Conservation (phyloP, 2,888 invertebrate species). For the Drosophila suboccidentalis region DNA sequence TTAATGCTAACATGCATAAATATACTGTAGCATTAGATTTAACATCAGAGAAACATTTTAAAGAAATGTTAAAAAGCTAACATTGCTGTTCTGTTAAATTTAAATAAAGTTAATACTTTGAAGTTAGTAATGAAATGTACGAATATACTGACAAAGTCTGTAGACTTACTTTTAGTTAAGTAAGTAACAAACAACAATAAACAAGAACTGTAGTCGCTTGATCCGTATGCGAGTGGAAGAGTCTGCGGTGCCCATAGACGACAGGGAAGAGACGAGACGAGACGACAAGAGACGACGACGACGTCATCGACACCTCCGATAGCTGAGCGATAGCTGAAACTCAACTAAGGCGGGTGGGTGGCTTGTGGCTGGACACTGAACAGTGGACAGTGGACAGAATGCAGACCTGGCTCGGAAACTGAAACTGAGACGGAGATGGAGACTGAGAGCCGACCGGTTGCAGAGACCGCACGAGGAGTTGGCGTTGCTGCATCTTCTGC, state of each 20-base stretch:
- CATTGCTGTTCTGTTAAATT: neutral
- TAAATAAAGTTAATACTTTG: neutral
- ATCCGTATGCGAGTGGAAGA: slow-evolving; percentile 26
- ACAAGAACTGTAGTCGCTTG: slow-evolving; percentile 40
- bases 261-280: slow-evolving; percentile 30
- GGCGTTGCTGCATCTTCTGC: slow-evolving; percentile 56
- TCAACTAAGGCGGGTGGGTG: slow-evolving; percentile 66
- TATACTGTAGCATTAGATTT: neutral
- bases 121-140: neutral
- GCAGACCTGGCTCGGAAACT: slow-evolving; percentile 7
- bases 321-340: slow-evolving; percentile 65
- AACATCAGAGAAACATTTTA: neutral
- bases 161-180: slow-evolving; percentile 41
- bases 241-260: slow-evolving; percentile 21
- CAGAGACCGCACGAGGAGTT: slow-evolving; percentile 57
- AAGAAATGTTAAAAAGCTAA: neutral
- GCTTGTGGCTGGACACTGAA: slow-evolving; percentile 42
- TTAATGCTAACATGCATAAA: neutral
- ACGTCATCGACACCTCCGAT: slow-evolving; percentile 83
- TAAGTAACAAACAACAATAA: slow-evolving; percentile 50
- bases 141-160: slow-evolving; percentile 32
- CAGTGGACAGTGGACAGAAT: slow-evolving; percentile 11
- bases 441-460: slow-evolving; percentile 52
- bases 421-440: slow-evolving; percentile 27
- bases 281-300: slow-evolving; percentile 52